phyloP scores from a whole-genome alignment of 2,888 invertebrate species.

The Cyaniris semiargus region DNA sequence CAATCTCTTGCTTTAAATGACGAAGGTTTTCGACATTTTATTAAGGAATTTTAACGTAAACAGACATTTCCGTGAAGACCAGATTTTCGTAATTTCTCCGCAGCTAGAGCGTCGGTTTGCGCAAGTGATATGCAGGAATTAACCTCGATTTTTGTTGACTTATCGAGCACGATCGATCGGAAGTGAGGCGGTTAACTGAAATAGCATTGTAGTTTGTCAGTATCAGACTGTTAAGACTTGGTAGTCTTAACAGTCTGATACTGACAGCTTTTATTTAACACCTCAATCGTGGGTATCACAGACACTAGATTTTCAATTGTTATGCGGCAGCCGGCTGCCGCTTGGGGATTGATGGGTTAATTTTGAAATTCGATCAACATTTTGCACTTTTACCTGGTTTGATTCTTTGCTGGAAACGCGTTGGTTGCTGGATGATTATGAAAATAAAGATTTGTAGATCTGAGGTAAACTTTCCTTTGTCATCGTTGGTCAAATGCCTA shows the following conservation, averaged over 20 bases:
- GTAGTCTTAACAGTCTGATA: constrained; percentile 48
- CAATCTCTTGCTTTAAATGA: neutral
- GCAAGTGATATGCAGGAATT: constrained; percentile 67
- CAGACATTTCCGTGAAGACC: constrained; percentile 40
- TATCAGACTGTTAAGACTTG: too few species aligned
- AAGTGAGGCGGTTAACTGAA: constrained; percentile 46
- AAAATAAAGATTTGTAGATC: neutral
- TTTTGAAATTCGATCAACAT: neutral
- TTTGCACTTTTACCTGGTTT: neutral
- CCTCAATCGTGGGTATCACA: too few species aligned
- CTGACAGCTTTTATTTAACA: constrained; percentile 10
- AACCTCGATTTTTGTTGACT: constrained; percentile 70
- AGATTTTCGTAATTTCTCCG: constrained; percentile 46
- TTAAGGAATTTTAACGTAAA: constrained; percentile 31
- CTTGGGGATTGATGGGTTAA: too few species aligned
- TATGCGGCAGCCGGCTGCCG: too few species aligned
- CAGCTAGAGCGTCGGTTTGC: constrained; percentile 47
- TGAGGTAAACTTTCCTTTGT: too few species aligned
- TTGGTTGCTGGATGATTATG: neutral
- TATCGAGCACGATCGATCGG: constrained; percentile 56
- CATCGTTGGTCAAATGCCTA: constrained; percentile 39
- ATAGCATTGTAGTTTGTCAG: constrained; percentile 54
- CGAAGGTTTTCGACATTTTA: neutral
- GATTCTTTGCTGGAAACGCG: neutral
- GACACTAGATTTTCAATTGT: too few species aligned